A percentile compares a stretch with the other conserved stretches of the same genome.
Evolutionary conservation across 2,797 vertebrate species (phyloP).

Genomic region (Hypotaenidia okinawae): DNA sequence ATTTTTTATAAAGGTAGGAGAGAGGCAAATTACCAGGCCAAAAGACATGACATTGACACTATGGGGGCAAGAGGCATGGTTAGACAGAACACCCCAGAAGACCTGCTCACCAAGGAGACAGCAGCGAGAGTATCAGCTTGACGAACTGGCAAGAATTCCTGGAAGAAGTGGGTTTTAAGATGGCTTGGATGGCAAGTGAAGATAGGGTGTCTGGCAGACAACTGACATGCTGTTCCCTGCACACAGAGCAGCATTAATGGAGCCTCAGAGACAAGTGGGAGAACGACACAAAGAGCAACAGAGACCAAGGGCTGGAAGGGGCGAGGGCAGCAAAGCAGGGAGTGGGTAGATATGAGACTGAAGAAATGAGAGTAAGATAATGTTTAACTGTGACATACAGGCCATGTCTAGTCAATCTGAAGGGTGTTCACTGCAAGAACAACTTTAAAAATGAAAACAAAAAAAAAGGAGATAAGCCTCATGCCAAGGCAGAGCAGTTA

Average conservation of each 20-base stretch:
- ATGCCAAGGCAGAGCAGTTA: background rate
- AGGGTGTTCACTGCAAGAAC: background rate
- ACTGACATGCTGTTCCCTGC: background rate
- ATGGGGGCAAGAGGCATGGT: fast-evolving
- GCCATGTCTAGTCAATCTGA: background rate
- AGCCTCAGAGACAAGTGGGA: background rate
- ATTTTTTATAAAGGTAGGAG: background rate
- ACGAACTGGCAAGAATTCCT: background rate
- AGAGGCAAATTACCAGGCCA: background rate
- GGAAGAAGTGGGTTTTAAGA: background rate
- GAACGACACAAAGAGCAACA: background rate
- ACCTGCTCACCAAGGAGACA: background rate
- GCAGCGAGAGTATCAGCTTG: background rate
- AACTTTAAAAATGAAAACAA: background rate
- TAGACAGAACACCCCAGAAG: background rate
- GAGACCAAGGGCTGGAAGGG: background rate
- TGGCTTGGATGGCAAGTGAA: background rate
- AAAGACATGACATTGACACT: background rate
- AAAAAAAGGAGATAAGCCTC: background rate
- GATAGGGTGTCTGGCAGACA: background rate
- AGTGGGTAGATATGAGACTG: background rate
- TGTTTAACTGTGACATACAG: background rate
- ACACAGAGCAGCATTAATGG: background rate
- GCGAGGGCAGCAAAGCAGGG: background rate
- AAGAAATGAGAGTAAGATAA: background rate